These are phyloP conservation scores for Gibbula magus DNA, from an alignment of 2,888 invertebrate genomes.

Conservation along the genomic window DNA sequence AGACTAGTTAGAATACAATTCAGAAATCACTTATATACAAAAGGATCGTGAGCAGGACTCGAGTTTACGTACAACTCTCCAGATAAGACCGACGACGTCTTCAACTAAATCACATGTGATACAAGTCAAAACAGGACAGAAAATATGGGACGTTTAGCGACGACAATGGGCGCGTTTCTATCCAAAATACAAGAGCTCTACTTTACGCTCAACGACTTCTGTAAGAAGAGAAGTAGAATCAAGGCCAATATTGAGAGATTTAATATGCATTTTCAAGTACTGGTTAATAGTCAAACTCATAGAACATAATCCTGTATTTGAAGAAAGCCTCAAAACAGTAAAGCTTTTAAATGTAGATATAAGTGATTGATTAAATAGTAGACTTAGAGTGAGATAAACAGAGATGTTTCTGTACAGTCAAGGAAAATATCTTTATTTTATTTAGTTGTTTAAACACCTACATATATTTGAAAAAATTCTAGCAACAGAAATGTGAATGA, in stretches of 20 bases:
- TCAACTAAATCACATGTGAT: background rate
- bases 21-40: background rate
- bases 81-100: background rate
- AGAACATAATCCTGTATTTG: background rate
- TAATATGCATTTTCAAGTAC: background rate
- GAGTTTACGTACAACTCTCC: background rate
- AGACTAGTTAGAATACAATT: too few relatives aligned
- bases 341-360: too few relatives aligned
- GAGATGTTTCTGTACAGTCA: too few relatives aligned
- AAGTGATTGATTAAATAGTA: too few relatives aligned
- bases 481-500: too few relatives aligned
- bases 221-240: background rate
- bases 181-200: background rate
- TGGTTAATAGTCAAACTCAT: background rate
- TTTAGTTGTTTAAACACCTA: too few relatives aligned
- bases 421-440: too few relatives aligned
- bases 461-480: too few relatives aligned
- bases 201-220: background rate
- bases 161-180: background rate
- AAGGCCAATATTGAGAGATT: background rate
- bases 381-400: too few relatives aligned
- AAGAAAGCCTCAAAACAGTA: too few relatives aligned
- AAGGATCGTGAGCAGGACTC: background rate
- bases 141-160: background rate
- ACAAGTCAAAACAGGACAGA: conserved; percentile 4